Conservation (phyloP, 2,113 vertebrate genomes). For the Aphyosemion australe region DNA sequence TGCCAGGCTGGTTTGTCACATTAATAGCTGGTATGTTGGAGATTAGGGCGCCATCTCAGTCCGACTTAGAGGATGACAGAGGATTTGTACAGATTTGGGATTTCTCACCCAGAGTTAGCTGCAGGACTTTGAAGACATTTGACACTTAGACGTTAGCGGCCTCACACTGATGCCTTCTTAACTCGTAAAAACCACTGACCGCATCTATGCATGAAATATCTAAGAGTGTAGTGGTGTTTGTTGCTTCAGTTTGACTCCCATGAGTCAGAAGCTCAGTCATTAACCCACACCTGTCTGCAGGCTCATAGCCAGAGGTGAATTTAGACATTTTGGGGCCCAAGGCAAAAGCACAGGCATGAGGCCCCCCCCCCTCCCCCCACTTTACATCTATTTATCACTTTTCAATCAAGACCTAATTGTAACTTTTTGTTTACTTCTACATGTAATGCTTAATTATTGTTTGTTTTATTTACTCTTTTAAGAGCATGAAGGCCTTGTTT, state of each 20-base stretch:
- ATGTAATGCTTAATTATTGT: too few relatives aligned
- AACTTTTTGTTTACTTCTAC: too few relatives aligned
- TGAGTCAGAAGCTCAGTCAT: not conserved
- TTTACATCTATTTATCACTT: too few relatives aligned
- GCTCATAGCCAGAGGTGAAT: not conserved
- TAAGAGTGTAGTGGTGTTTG: not conserved
- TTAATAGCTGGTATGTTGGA: slow-evolving; percentile 64
- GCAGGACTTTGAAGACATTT: slow-evolving; percentile 27
- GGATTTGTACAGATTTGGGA: slow-evolving; percentile 46
- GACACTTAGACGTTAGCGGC: slow-evolving; percentile 27
- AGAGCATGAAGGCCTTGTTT: too few relatives aligned
- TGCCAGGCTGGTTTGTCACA: slow-evolving; percentile 68
- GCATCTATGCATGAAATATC: too few relatives aligned
- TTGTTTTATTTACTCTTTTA: too few relatives aligned
- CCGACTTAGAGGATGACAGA: slow-evolving; percentile 41
- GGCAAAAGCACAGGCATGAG: too few relatives aligned
- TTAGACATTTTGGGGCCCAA: too few relatives aligned
- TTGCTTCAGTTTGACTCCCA: not conserved
- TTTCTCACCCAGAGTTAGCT: slow-evolving; percentile 9
- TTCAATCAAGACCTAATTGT: too few relatives aligned
- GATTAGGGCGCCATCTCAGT: slow-evolving; percentile 67
- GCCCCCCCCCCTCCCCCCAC: too few relatives aligned
- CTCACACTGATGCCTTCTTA: not conserved
- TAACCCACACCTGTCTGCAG: slow-evolving; percentile 19
- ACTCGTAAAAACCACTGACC: not conserved